Evolutionary conservation across 2,797 vertebrate genomes (phyloP).

Genomic region (Oryzias dopingdopingensis): DNA sequence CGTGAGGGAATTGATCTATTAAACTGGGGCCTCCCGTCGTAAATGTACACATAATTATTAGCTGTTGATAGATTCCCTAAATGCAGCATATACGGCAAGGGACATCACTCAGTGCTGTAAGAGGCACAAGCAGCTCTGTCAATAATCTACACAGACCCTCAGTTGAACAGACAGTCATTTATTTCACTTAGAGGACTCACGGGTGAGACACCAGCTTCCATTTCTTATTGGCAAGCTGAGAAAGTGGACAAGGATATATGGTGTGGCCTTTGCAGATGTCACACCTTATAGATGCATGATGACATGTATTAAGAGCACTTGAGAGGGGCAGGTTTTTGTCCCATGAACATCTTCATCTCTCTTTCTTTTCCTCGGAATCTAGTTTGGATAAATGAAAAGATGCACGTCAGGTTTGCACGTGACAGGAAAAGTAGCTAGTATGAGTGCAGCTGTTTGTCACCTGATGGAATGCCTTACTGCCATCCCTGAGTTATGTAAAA

Average conservation of each 20-base stretch:
- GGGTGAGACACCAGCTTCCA: conserved; percentile 45
- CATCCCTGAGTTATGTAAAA: no score
- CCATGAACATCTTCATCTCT: neutral
- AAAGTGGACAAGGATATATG: conserved; percentile 61
- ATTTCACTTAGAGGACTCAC: conserved; percentile 43
- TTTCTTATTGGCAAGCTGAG: conserved; percentile 61
- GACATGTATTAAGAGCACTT: conserved; percentile 47
- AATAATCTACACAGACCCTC: conserved; percentile 44
- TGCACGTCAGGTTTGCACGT: no score
- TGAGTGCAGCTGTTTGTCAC: no score
- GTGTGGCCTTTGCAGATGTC: conserved; percentile 51
- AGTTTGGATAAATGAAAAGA: neutral
- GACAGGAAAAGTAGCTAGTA: no score
- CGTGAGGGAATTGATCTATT: conserved; percentile 61
- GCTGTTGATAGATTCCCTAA: conserved; percentile 59
- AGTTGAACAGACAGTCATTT: conserved; percentile 25
- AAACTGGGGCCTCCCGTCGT: conserved; percentile 51
- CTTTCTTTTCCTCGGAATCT: neutral
- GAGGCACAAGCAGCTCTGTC: conserved; percentile 42
- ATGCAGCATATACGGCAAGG: conserved; percentile 29
- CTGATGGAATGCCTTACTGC: no score
- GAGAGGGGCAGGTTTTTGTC: conserved; percentile 9
- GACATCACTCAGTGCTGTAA: conserved; percentile 52
- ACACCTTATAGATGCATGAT: conserved; percentile 37
- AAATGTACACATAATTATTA: conserved; percentile 75